Base-by-base conservation (phyloP, 2,888 invertebrate species). In the Invenusta paracnida region DNA sequence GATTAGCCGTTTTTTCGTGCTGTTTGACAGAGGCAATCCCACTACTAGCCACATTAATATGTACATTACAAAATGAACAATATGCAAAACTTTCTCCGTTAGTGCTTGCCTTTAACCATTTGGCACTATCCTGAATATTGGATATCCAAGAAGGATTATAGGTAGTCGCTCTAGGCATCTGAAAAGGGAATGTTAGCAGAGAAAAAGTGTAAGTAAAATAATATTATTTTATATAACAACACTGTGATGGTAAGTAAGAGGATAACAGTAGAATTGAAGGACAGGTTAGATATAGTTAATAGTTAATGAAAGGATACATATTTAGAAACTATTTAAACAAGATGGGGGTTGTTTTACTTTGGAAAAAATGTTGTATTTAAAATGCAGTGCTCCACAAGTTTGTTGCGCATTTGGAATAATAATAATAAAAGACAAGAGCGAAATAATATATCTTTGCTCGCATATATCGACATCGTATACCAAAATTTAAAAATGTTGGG, bases 141-240 rank as follows among this genome's bases (percentile, higher is more conserved):
- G 48, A 48, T 48, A 48, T 48, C 48, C 48, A 48, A 48, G 48
- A 48, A 48, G 48, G 48, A 48, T 48, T 48, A 48, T 48, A 48
- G 48, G 48, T 48, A 48, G 48, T 48, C 48, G 48, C 48, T 48
- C 48, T 73, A 73, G 73, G 73, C 73, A 73, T 73, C 73, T 73
- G 73, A 73, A 73, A 73, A 73, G 27, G 73, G 73, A 73, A 73
- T 73, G 23, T 73, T 73, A 73, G 17, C 27, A 73, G 17, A 73
- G 73, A 73, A 73, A 73, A 73, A 73, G 73, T 73, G 73, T 73
- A 73, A 73, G 73, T 25, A 73, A 73, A 73, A 73, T 73, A 73
- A 73, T 73, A 73, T 73, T 23, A 73, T 73, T 73, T 73, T 73
- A 73, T 23, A 73, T 73, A 73, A 73, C 27, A 73, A 73, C 73